Evolutionary conservation across 2,888 invertebrate species (phyloP), one percentile per base, ranked within the genome.

Genomic region (Coelinius sp.): DNA sequence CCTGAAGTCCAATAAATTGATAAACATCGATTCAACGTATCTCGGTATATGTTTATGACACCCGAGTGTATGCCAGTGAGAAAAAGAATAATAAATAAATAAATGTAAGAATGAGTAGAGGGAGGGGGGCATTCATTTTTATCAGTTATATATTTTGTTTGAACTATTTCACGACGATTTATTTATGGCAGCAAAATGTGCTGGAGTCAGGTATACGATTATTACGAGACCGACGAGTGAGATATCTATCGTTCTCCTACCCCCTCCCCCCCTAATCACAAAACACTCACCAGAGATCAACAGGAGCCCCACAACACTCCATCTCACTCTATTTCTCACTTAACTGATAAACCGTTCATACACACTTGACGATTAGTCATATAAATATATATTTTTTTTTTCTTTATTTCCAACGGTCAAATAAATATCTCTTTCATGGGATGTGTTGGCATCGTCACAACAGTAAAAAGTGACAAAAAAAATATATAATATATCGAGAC

Each of bases 351-450:
- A 24, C n/a, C 41, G 38, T 22, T 41, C 14, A 41, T 63, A 22
- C 41, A 63, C 63, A 63, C 63, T 24, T 63, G 41, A 38, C 41
- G 63, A 63, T 63, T 20, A 63, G 24, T 63, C 63, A 38, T 56
- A 14, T 44, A 44, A 10, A 44, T 14, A 46, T 46, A n/a, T 27
- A 5, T 6, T 56, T 56, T 14, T 38, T 63, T 41, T 63, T 63
- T 41, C 5, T 12, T 38, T 24, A n/a, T 10, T 59, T 14, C n/a
- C 4, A 31, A 17, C 12, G 17, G 20, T 31, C 20, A 35, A 59
- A 31, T 31, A 59, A 59, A 59, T 53, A n/a, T 17, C 17, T 53
- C 59, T 59, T 59, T 59, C 59, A 59, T 31, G 59, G 12, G 56
- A 31, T 31, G 4, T 38, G 22, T 41, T 25, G 6, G 41, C n/a